Percentiles rank a stretch among this genome's conserved stretches.
Conservation (phyloP, 2,113 vertebrate genomes). For the Dipodomys ordii region DNA sequence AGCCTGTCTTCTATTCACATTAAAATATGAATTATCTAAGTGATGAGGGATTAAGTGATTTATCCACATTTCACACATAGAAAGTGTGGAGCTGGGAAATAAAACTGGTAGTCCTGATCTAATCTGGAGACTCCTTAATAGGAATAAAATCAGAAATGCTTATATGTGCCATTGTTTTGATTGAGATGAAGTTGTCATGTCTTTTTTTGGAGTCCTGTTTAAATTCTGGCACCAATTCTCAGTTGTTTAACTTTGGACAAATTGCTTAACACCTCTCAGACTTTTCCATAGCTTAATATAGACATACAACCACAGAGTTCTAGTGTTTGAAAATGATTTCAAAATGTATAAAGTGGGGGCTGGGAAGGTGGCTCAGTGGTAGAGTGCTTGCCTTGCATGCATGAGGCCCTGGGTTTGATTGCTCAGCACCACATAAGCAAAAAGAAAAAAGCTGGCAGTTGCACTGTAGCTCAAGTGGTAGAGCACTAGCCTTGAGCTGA, state of each 20-base stretch:
- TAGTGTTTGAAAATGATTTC: neutral
- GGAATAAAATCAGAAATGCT: accelerated
- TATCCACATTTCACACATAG: neutral
- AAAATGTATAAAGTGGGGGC: neutral
- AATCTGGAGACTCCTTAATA: neutral
- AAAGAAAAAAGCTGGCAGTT: too few relatives aligned
- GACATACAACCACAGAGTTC: neutral
- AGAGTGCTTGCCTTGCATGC: too few relatives aligned
- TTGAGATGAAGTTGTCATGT: neutral
- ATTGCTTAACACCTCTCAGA: neutral
- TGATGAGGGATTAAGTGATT: neutral
- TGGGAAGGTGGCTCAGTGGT: too few relatives aligned
- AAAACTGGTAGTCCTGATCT: neutral
- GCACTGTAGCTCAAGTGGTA: too few relatives aligned
- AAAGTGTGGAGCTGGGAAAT: neutral
- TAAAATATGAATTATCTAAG: neutral
- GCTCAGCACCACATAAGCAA: too few relatives aligned
- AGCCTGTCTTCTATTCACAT: neutral
- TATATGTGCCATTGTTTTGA: neutral
- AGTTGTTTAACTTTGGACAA: neutral
- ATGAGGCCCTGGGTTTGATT: too few relatives aligned
- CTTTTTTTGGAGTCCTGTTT: neutral
- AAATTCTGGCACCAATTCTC: neutral
- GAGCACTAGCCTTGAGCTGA: too few relatives aligned
- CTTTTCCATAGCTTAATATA: neutral